A percentile compares a stretch with the other conserved stretches of the same genome.
phyloP scores from a whole-genome alignment of 2,888 invertebrate genomes.

The Coelogynopora nodosa region DNA sequence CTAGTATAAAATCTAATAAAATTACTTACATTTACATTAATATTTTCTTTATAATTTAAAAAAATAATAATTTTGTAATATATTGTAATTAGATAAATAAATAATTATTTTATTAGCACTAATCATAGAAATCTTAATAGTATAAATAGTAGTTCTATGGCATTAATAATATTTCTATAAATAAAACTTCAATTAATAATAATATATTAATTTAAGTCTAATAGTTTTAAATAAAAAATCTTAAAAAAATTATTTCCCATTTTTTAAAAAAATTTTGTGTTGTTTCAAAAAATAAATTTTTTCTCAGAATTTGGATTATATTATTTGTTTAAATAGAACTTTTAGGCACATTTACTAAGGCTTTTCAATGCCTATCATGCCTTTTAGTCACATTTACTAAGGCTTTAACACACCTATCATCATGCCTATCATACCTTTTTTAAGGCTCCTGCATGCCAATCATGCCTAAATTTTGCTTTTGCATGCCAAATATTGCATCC shows the following conservation, averaged over 20 bases:
- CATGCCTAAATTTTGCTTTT: background rate
- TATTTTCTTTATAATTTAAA: background rate
- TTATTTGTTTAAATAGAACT: too few species aligned
- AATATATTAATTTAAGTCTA: background rate
- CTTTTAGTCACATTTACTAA: too few species aligned
- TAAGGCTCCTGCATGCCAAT: background rate
- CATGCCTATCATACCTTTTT: background rate
- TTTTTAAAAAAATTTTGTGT: background rate
- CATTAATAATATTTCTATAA: background rate
- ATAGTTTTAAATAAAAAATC: background rate
- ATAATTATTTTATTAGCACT: background rate
- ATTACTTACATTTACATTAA: background rate
- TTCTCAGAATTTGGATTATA: too few species aligned
- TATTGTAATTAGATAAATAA: background rate
- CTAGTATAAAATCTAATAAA: background rate
- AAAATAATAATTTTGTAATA: too few species aligned
- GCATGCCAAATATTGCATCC: background rate
- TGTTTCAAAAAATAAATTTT: too few species aligned
- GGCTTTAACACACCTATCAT: too few species aligned
- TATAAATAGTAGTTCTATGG: background rate
- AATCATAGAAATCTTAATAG: background rate
- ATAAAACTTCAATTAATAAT: background rate
- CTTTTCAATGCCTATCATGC: too few species aligned
- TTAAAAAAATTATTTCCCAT: background rate
- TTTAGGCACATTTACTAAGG: too few species aligned